phyloP scores from a whole-genome alignment of 1,140 invertebrate genomes.

The Forficula auricularia region DNA sequence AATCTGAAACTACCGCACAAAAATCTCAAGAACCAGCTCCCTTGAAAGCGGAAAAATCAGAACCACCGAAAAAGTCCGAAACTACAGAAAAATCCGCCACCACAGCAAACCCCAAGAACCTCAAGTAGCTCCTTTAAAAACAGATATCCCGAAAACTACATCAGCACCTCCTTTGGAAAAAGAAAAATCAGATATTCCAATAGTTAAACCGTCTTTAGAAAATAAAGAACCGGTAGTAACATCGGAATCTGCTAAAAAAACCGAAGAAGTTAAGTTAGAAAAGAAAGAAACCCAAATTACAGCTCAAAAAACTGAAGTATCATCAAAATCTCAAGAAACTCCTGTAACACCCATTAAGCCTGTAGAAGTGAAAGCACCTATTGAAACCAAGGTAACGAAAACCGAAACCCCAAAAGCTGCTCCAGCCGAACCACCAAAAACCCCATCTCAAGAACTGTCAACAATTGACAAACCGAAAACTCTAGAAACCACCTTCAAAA shows the following conservation, averaged over 20 bases:
- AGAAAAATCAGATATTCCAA: conserved; percentile 5
- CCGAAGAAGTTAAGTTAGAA: conserved; percentile 1
- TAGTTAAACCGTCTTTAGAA: not conserved
- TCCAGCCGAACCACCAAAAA: too few species aligned
- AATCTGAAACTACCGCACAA: too few species aligned
- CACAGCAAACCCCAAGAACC: conserved; percentile 16
- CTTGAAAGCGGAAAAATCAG: conserved; percentile 11
- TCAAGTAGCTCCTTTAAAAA: too few species aligned
- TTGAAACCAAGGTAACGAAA: conserved; percentile 1
- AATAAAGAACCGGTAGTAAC: not conserved
- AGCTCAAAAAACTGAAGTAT: too few species aligned
- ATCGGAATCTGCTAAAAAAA: conserved; percentile 14
- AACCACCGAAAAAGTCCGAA: conserved; percentile 14
- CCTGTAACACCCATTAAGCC: too few species aligned
- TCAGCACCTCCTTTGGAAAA: conserved; percentile 7
- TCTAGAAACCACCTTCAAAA: conserved; percentile 3
- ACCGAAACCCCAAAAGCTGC: conserved; percentile 4
- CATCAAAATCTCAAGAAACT: too few species aligned
- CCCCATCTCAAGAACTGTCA: too few species aligned
- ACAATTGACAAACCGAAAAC: too few species aligned
- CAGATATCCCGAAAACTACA: conserved; percentile 1
- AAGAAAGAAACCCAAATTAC: too few species aligned
- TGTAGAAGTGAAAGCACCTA: not conserved
- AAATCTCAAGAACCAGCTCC: too few species aligned
- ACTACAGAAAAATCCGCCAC: conserved; percentile 17